Evolutionary conservation across 2,113 vertebrate genomes (phyloP), one percentile per base, ranked within the genome.

Genomic region (Pao palembangensis): DNA sequence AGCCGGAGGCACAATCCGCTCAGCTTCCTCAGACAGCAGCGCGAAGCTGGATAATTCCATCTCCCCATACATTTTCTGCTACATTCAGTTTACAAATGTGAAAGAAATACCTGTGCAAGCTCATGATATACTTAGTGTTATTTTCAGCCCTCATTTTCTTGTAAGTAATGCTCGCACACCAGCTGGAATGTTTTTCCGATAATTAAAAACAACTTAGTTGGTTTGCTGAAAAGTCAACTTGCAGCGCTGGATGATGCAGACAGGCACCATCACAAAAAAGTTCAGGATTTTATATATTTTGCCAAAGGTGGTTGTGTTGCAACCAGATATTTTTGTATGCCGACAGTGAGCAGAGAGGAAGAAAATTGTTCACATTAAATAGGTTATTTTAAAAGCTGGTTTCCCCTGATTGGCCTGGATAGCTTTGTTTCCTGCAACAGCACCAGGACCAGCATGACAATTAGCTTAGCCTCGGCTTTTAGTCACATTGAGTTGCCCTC

Each of bases 181-280:
- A 6, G 25, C 25, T 28, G 25, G 25, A 28, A 5, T 28, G 25
- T 28, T 28, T 28, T 28, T 6, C 25, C 25, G 5, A 3, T 28
- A 28, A 28, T 28, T 28, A 28, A 28, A 28, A 28, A 28, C 25
- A 28, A 28, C 25, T 28, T 28, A 28, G 25, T 28, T 28, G 6
- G 25, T 28, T 28, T 38, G 34, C 8, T 38, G 34, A 38, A 38
- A 38, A 8, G 34, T 38, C 34, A 38, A 38, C 11, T 38, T 55
- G 58, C 73, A 67, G 55, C 42, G 67, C 59, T 59, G 70, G 55
- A 79, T 80, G 83, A 84, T 78, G 60, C 63, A 64, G 67, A 31
- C 28, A 8, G 21, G 21, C 21, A 28, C 25, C 25, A 28, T 28
- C 5, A 28, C 25, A 28, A 28, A 28, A 28, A 28, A 28, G 25